Conservation (phyloP, 2,888 invertebrate genomes). For the Pristionchus maxplancki region DNA sequence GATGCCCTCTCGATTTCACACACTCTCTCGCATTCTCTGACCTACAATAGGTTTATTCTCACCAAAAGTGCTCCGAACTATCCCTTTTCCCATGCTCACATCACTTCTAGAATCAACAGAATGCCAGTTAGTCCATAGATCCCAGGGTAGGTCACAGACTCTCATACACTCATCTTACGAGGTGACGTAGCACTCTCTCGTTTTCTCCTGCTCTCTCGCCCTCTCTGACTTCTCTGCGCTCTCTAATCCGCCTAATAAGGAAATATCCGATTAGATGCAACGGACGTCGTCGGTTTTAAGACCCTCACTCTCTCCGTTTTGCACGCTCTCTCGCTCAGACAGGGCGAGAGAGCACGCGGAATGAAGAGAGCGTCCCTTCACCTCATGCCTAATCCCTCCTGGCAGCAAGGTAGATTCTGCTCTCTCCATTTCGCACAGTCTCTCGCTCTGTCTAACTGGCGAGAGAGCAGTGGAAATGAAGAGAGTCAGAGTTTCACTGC, state of each 20-base stretch:
- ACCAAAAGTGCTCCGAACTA: neutral
- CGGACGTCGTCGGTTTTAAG: neutral
- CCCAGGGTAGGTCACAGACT: neutral
- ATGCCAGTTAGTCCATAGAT: neutral
- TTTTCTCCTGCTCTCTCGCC: neutral
- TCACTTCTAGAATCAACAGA: neutral
- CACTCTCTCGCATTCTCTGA: neutral
- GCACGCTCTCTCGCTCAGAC: neutral
- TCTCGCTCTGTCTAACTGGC: neutral
- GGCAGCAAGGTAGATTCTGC: slow-evolving; percentile 7
- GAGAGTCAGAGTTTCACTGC: neutral
- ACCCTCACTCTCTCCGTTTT: slow-evolving; percentile 7
- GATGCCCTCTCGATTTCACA: neutral
- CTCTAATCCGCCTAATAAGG: slow-evolving; percentile 21
- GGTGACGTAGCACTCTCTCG: neutral
- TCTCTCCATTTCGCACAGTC: neutral
- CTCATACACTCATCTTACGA: neutral
- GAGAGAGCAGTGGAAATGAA: neutral
- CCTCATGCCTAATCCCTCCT: slow-evolving; percentile 12
- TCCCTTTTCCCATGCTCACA: neutral
- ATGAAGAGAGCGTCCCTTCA: neutral
- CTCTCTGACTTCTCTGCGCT: slow-evolving; percentile 1
- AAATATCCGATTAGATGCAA: slow-evolving; percentile 39
- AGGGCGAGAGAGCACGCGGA: neutral
- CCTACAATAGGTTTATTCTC: neutral